Percentiles rank a stretch among this genome's conserved stretches.
Evolutionary conservation across 2,888 invertebrate genomes (phyloP).

Genomic region (Microctonus aethiopoides): DNA sequence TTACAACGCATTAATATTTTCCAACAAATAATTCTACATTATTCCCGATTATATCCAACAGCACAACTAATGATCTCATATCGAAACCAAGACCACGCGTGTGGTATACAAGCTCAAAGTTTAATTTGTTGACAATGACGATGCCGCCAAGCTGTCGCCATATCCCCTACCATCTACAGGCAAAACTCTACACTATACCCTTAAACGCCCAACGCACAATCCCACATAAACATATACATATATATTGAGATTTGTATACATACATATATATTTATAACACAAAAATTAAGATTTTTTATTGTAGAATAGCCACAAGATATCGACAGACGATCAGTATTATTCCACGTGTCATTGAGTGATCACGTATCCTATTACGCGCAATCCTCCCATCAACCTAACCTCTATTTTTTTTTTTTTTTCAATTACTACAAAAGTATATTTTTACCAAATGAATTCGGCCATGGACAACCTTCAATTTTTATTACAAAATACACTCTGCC

Average conservation of each 20-base stretch:
- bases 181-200: neutral
- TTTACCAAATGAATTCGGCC: neutral
- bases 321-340: neutral
- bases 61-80: neutral
- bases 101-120: neutral
- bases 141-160: neutral
- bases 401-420: neutral
- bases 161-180: neutral
- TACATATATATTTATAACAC: neutral
- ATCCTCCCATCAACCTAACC: neutral
- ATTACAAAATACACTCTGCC: neutral
- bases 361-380: neutral
- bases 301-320: neutral
- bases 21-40: neutral
- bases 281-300: neutral
- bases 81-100: neutral
- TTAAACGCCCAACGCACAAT: neutral
- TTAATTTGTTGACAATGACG: constrained; percentile 4
- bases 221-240: neutral
- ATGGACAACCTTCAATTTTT: neutral
- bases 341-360: neutral
- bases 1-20: neutral
- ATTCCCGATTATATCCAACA: neutral
- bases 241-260: too few relatives aligned
- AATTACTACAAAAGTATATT: neutral